Base-by-base conservation (phyloP, 1,140 invertebrate species). In the Cataglyphis hispanica region DNA sequence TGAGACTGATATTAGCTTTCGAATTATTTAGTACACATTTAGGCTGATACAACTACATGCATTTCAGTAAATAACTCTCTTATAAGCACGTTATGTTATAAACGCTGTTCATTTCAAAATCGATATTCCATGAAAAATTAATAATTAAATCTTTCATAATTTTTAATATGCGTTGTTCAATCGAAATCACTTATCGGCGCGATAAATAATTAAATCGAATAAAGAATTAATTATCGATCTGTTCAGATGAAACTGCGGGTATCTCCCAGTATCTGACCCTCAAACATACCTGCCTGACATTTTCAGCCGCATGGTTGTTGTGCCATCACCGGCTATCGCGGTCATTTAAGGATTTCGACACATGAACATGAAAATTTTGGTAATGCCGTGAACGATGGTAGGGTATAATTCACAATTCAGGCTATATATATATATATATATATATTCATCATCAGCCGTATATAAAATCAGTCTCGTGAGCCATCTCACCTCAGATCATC, bases 351-450 rank as follows among this genome's bases (percentile, higher is more conserved):
- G 81, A 90, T 90, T 90, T 89, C 89, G 76, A 87, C 85, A 90
- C 58, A 27, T 66, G 25, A 10, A 16, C 13, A 67, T 67, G 89
- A 87, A 76, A 86, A 85, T 89, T 90, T 90, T 58, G 86, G 81
- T 31, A 37, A 58, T 40, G 58, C 7, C 4, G n/a, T 63, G 22
- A 34, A 25, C 13, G 27, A 61, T 67, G 81, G 88, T 53, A 63
- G 89, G 86, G 63, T 19, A 84, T 34, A 74, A 78, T 86, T 86
- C 56, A 11, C 84, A 78, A 84, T 83, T 83, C 56, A 66, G 34
- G 76, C 87, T 90, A 90, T 90, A 90, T 90, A n/a, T n/a, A n/a
- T n/a, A 90, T 87, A 90, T 85, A n/a, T 90, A 90, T 90, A 90
- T 90, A 90, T 87, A 90, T 85, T 74, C 70, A 43, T 56, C 61